phyloP scores from a whole-genome alignment of 2,113 vertebrate species.

The Cromileptes altivelis region DNA sequence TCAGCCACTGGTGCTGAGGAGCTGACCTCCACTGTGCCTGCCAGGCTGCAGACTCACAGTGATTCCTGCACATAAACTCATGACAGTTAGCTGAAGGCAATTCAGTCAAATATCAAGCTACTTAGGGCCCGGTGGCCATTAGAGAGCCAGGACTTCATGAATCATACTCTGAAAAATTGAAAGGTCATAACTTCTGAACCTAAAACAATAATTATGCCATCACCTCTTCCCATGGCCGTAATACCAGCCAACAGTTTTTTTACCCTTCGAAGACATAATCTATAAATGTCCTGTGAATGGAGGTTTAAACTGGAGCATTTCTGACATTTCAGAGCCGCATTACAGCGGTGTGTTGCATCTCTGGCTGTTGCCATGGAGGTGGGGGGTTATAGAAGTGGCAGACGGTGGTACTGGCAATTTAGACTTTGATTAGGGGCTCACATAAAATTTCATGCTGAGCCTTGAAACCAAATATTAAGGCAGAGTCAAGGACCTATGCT shows the following conservation, averaged over 20 bases:
- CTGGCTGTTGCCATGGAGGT: not conserved
- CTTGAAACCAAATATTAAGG: slow-evolving; percentile 12
- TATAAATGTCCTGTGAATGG: not conserved
- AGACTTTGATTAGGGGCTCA: slow-evolving; percentile 15
- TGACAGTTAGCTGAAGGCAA: not conserved
- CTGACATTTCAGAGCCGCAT: not conserved
- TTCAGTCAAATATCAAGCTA: slow-evolving; percentile 22
- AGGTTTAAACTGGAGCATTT: not conserved
- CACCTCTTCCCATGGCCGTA: not conserved
- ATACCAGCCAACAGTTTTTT: not conserved
- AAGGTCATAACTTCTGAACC: slow-evolving; percentile 19
- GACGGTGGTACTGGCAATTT: not conserved
- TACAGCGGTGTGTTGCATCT: not conserved
- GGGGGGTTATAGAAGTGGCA: slow-evolving; percentile 7
- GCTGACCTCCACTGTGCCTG: not conserved
- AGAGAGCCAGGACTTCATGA: slow-evolving; percentile 7
- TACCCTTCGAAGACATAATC: slow-evolving; percentile 10
- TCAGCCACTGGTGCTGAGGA: not conserved
- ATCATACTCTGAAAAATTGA: not conserved
- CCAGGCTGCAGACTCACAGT: not conserved
- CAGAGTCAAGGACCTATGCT: slow-evolving; percentile 9
- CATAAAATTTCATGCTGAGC: not conserved
- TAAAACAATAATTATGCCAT: slow-evolving; percentile 11
- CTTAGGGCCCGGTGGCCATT: not conserved
- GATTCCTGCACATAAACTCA: not conserved